phyloP scores from a whole-genome alignment of 64 coral and sea anemone genomes.

The Montipora capricornis region DNA sequence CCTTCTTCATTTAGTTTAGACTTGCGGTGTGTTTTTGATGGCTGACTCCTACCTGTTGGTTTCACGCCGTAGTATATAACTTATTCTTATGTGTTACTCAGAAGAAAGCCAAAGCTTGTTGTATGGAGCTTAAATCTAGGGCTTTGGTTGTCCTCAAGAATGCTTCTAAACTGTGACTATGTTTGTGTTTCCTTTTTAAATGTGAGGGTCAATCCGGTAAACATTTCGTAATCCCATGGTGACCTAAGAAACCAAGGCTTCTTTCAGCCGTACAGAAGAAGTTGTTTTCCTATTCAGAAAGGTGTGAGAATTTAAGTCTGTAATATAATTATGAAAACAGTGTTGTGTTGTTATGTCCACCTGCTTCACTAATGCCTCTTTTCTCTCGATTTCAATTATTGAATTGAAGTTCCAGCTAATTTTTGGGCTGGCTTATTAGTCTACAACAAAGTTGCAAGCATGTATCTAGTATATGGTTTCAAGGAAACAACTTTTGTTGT shows the following conservation, averaged over 20 bases:
- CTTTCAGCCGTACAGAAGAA: conserved; percentile 99
- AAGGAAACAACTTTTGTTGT: no score
- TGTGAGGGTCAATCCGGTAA: conserved; percentile 98
- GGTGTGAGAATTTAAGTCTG: conserved; percentile 62
- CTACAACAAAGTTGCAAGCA: not conserved
- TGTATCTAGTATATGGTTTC: no score
- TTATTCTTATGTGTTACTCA: no score
- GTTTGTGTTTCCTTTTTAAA: conserved; percentile 99
- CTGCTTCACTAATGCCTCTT: not conserved
- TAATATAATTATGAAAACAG: not conserved
- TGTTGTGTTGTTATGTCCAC: not conserved
- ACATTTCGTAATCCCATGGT: conserved; percentile 99
- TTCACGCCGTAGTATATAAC: no score
- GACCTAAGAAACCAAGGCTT: conserved; percentile 92
- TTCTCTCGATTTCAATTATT: not conserved
- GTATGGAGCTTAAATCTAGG: conserved; percentile 41
- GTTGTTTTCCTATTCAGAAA: conserved; percentile 96
- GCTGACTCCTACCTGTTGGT: conserved; percentile 29
- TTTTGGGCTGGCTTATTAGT: not conserved
- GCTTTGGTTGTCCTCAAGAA: conserved; percentile 50
- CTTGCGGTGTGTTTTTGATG: conserved; percentile 11
- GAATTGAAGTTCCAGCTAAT: not conserved
- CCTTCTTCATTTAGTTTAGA: not conserved
- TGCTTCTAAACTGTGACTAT: conserved; percentile 77
- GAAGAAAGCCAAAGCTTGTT: conserved; percentile 29